Base-by-base conservation (phyloP, 2,797 vertebrate genomes). In the Microchirus variegatus region DNA sequence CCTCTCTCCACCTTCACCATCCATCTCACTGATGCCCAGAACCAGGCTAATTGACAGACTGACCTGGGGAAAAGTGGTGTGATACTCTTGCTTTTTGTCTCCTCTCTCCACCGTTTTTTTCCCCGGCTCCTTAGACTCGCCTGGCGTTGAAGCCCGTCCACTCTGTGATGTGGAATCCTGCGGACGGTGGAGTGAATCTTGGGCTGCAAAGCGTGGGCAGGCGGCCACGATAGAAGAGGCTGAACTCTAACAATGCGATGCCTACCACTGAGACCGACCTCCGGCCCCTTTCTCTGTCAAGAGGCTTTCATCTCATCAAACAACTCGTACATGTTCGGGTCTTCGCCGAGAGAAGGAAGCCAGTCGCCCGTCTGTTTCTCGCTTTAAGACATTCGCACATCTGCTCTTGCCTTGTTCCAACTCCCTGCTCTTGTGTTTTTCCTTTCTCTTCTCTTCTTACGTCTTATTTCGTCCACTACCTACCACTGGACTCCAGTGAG, bases 21-120 rank as follows among this genome's bases (percentile, higher is more conserved):
- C 50, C 69, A 57, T 10, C 60, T 46, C 14, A 36, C 75, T 72
- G 65, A 73, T 43, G 61, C 77, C 63, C 55, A 50, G 59, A 82
- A 59, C 26, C 47, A 26, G 59, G 67, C 83, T 91, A 89, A 90
- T 88, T 89, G 88, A 89, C 88, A 84, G 87, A 81, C 79, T 76
- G 80, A 82, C 77, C 77, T 38, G 62, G 74, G 62, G 64, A 85
- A 84, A 83, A 77, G 77, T 31, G 31, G 31, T 31, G 31, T 31
- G 6, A 31, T 78, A 35, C 82, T 78, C 67, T 67, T 50, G n/a
- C 56, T 67, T 66, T 63, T 64, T n/a, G 40, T 78, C 67, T 58
- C 46, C 48, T 55, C 55, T 73, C 68, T 46, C 53, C 31, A 60
- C 44, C 57, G 19, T 56, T 55, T 38, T 61, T 56, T 55, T 38